Evolutionary conservation across 2,888 invertebrate genomes (phyloP).

Genomic region (Pseudanteris insignis): DNA sequence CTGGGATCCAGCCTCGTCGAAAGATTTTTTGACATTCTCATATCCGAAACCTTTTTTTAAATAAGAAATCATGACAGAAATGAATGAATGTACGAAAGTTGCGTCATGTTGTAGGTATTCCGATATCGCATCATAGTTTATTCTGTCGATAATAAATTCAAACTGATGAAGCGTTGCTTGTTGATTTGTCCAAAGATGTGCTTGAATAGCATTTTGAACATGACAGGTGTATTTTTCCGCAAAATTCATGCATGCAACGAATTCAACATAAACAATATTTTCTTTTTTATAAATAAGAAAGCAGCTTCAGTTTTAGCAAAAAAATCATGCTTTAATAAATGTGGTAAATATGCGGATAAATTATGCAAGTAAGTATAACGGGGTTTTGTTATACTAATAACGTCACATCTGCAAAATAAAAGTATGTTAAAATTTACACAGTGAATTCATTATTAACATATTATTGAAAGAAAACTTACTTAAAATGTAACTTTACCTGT

Average conservation of each 20-base stretch:
- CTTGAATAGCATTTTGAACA: conserved; percentile 28
- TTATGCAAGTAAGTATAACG: too few relatives aligned
- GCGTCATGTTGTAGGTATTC: conserved; percentile 15
- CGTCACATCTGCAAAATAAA: too few relatives aligned
- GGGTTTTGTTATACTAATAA: too few relatives aligned
- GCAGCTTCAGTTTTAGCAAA: background rate
- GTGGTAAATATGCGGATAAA: background rate
- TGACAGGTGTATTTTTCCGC: conserved; percentile 35
- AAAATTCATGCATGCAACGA: conserved; percentile 20
- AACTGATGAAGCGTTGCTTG: conserved; percentile 32
- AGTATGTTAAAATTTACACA: too few relatives aligned
- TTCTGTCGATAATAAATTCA: too few relatives aligned
- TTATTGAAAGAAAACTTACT: too few relatives aligned
- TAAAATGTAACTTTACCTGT: too few relatives aligned
- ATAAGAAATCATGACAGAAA: background rate
- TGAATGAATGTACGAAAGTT: conserved; percentile 1
- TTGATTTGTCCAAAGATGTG: conserved; percentile 20
- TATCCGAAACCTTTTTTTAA: conserved; percentile 8
- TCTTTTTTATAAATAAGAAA: background rate
- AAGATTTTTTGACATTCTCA: conserved; percentile 6
- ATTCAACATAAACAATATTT: conserved; percentile 16
- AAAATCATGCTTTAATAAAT: background rate
- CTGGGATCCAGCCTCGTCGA: conserved; percentile 9
- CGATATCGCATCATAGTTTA: conserved; percentile 14
- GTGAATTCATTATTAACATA: too few relatives aligned